Evolutionary conservation across 2,888 invertebrate species (phyloP), one percentile per base, ranked within the genome.

Genomic region (Mimas tiliae): DNA sequence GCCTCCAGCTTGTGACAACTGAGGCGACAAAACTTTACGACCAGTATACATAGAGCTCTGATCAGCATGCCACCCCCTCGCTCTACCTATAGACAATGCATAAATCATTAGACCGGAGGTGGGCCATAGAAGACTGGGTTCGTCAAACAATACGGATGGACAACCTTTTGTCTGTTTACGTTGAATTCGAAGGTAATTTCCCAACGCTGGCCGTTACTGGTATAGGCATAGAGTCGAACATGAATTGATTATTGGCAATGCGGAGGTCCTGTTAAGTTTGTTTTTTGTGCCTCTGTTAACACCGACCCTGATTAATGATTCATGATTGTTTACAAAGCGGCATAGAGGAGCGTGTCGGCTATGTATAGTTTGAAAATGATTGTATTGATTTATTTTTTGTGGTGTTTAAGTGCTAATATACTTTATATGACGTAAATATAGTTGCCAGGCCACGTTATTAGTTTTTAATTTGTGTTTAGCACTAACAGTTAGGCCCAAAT

Each of bases 241-340:
- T 58, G 19, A 19, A 58, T 58, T 58, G 58, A 58, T 58, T 58
- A 58, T 58, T 19, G 19, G 19, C 6, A 38, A 14, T 38, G 9
- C 38, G 19, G 42, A 6, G 58, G 42, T 58, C 38, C 42, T 21
- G 48, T 34, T 58, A 65, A 14, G 27, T 48, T 45, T 45, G 45
- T 27, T 50, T 16, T 53, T 68, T 72, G 70, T 66, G 68, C 63
- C 64, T 69, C 67, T 72, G 72, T 74, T 72, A 71, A 72, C 74
- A 72, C 69, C 66, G 72, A 58, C 71, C 69, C 69, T 79, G 77
- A 80, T 81, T 74, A 76, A 78, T 80, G 79, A 74, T 76, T 74
- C 72, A 74, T 74, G 73, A 74, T 67, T 76, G 76, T 78, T 79
- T 73, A 75, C 69, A 63, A 65, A 68, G 62, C 70, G 62, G 14